These are phyloP conservation scores for Napeogenes sylphis DNA, from an alignment of 2,888 invertebrate genomes.

Conservation along the genomic window DNA sequence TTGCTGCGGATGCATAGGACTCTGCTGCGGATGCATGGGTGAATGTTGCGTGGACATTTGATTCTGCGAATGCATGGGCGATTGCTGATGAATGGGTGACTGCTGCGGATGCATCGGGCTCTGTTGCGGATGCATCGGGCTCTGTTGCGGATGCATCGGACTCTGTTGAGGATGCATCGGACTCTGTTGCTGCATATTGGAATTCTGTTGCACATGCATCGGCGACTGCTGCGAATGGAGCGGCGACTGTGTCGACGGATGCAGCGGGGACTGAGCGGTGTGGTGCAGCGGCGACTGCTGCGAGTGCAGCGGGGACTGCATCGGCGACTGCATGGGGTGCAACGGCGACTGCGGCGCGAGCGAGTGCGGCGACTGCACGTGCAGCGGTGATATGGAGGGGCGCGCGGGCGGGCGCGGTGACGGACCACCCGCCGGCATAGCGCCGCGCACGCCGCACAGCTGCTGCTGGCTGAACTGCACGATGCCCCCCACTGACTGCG, in stretches of 20 bases:
- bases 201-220: conserved; percentile 60
- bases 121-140: conserved; percentile 51
- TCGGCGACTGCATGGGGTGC: conserved; percentile 51
- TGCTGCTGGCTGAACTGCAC: conserved; percentile 63
- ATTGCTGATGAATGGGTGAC: conserved; percentile 45
- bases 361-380: conserved; percentile 58
- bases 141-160: conserved; percentile 55
- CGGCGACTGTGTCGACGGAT: conserved; percentile 62
- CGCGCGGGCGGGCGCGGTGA: conserved; percentile 49
- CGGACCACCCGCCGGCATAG: conserved; percentile 44
- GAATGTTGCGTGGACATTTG: conserved; percentile 52
- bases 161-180: conserved; percentile 64
- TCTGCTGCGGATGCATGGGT: conserved; percentile 57
- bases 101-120: conserved; percentile 51
- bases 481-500: conserved; percentile 54
- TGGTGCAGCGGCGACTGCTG: conserved; percentile 63
- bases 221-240: conserved; percentile 62
- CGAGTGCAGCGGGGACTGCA: conserved; percentile 66
- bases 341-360: conserved; percentile 44
- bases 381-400: conserved; percentile 65
- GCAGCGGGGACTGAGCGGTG: conserved; percentile 59
- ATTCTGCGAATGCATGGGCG: conserved; percentile 54
- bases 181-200: conserved; percentile 55
- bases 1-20: conserved; percentile 58
- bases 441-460: conserved; percentile 39